phyloP scores from a whole-genome alignment of 2,797 vertebrate genomes.

The Hippopotamyrus pictus region DNA sequence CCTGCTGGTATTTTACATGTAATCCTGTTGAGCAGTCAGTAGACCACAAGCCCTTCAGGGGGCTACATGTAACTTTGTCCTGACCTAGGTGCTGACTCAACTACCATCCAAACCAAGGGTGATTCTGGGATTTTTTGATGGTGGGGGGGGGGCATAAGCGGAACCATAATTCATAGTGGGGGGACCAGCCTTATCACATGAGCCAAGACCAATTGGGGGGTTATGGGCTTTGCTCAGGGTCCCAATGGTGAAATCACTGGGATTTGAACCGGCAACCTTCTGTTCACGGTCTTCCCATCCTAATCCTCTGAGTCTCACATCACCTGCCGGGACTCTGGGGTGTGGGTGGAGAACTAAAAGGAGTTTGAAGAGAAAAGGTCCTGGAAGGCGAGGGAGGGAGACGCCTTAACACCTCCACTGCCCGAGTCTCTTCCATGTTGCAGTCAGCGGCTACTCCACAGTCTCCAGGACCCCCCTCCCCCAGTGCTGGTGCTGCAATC shows the following conservation, averaged over 20 bases:
- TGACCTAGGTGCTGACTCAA: not conserved
- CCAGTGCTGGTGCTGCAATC: constrained; percentile 18
- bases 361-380: not conserved
- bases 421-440: not conserved
- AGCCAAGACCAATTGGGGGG: not conserved
- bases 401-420: not conserved
- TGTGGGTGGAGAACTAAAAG: not conserved
- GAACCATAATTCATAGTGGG: not conserved
- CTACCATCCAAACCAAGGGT: not conserved
- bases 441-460: not conserved
- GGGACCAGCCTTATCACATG: not conserved
- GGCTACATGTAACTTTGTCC: not conserved
- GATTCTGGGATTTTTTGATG: not conserved
- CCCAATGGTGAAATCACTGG: not conserved
- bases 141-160: not conserved
- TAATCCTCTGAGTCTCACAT: not conserved
- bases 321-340: not conserved
- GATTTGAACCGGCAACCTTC: not conserved
- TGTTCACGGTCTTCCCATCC: not conserved
- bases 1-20: not conserved
- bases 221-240: not conserved
- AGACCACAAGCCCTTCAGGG: not conserved
- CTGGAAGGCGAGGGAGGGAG: not conserved
- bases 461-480: not conserved
- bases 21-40: not conserved